A percentile compares a stretch with the other conserved stretches of the same genome.
Conservation (phyloP, 2,113 vertebrate species). For the Oncorhynchus clarkii region DNA sequence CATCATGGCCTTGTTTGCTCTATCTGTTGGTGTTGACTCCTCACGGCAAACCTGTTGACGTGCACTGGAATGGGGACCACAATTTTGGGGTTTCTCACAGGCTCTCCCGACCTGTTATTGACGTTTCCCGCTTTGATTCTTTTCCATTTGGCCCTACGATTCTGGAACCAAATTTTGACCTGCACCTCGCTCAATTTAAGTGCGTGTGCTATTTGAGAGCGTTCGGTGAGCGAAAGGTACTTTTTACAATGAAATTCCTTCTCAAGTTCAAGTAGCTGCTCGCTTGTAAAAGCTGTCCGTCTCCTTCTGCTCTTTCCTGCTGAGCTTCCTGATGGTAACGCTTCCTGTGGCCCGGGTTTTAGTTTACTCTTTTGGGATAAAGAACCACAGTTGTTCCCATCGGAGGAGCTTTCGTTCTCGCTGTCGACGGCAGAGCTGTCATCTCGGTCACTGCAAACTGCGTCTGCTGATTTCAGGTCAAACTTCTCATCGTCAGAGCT, state of each 20-base stretch:
- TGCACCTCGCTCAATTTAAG: slow-evolving; percentile 97
- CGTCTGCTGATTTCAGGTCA: slow-evolving; percentile 81
- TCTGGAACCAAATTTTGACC: slow-evolving; percentile 96
- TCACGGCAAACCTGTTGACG: slow-evolving; percentile 93
- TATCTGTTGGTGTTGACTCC: slow-evolving; percentile 93
- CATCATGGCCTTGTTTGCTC: slow-evolving; percentile 89
- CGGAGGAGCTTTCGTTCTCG: slow-evolving; percentile 88
- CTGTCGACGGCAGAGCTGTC: slow-evolving; percentile 86
- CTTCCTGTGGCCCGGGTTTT: slow-evolving; percentile 77
- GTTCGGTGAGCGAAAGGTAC: slow-evolving; percentile 92
- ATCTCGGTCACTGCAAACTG: slow-evolving; percentile 85
- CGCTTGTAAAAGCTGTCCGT: slow-evolving; percentile 93
- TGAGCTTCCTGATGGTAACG: slow-evolving; percentile 70
- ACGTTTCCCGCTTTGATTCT: slow-evolving; percentile 97
- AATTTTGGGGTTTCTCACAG: slow-evolving; percentile 94
- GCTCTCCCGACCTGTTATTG: slow-evolving; percentile 92
- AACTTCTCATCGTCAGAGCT: slow-evolving; percentile 94
- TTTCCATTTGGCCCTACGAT: slow-evolving; percentile 95
- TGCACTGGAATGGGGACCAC: slow-evolving; percentile 97
- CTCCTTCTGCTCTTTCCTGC: slow-evolving; percentile 88
- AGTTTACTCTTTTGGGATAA: slow-evolving; percentile 79
- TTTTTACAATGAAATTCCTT: slow-evolving; percentile 98
- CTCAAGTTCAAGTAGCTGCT: slow-evolving; percentile 93
- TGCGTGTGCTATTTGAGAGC: slow-evolving; percentile 94
- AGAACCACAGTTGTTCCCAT: slow-evolving; percentile 77